Evolutionary conservation across 2,113 vertebrate species (phyloP).

Genomic region (Gadus macrocephalus): DNA sequence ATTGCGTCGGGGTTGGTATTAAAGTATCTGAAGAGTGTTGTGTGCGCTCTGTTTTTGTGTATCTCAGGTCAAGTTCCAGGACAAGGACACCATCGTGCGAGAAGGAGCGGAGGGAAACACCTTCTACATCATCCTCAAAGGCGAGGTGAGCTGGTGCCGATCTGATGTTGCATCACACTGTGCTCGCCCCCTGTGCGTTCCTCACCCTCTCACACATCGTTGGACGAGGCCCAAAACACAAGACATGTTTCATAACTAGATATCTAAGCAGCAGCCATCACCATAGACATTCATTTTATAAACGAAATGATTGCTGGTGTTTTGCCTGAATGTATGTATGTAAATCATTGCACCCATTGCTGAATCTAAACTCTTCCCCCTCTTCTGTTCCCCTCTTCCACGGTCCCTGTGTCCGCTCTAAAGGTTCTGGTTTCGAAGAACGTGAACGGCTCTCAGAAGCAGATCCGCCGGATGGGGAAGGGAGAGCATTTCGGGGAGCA

Average conservation of each 20-base stretch:
- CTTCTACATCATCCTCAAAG: slow-evolving; percentile 79
- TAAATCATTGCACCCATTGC: too few relatives aligned
- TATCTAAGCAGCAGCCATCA: background rate
- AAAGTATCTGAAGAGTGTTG: background rate
- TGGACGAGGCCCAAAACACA: too few relatives aligned
- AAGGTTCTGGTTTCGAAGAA: slow-evolving; percentile 75
- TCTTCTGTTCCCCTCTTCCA: too few relatives aligned
- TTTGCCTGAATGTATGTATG: too few relatives aligned
- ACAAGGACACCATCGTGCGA: slow-evolving; percentile 72
- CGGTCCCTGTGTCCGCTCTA: background rate
- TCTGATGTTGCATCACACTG: background rate
- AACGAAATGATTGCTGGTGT: too few relatives aligned
- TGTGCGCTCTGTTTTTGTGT: background rate
- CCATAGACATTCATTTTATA: too few relatives aligned
- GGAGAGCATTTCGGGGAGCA: slow-evolving; percentile 81
- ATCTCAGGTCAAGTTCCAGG: slow-evolving; percentile 71
- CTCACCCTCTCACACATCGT: background rate
- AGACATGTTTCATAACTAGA: background rate
- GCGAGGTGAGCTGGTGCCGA: slow-evolving; percentile 63
- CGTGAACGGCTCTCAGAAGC: slow-evolving; percentile 67
- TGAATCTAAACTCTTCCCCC: too few relatives aligned
- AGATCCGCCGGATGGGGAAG: slow-evolving; percentile 70
- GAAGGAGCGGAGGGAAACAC: slow-evolving; percentile 73
- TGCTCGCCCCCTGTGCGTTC: background rate
- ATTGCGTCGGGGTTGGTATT: too few relatives aligned